These are phyloP conservation scores for Balearica regulorum DNA, from an alignment of 2,797 vertebrate species.

Conservation along the genomic window DNA sequence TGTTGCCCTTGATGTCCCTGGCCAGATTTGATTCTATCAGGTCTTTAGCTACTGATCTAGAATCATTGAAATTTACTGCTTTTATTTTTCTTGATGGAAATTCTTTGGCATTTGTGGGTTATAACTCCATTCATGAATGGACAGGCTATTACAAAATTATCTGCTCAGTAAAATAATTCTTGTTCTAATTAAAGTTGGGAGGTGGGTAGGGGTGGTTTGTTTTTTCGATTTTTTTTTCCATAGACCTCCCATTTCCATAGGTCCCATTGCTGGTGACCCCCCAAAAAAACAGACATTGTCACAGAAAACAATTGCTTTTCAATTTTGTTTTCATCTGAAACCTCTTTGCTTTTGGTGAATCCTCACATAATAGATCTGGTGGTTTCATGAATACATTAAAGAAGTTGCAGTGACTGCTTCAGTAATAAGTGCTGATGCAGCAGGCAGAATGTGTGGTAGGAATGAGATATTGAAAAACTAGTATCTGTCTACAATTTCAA, in stretches of 20 bases:
- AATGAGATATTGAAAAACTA: neutral
- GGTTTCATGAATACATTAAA: neutral
- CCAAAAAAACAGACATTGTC: neutral
- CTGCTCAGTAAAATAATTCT: neutral
- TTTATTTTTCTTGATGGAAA: neutral
- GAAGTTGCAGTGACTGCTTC: neutral
- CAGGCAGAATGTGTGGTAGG: neutral
- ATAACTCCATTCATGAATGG: neutral
- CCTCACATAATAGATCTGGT: neutral
- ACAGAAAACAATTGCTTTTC: neutral
- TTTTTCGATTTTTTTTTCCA: fast-evolving
- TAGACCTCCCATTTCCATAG: neutral
- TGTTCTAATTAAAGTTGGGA: neutral
- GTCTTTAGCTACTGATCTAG: too few relatives aligned
- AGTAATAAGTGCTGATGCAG: neutral
- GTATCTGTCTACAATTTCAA: neutral
- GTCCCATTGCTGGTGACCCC: neutral
- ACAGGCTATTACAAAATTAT: neutral
- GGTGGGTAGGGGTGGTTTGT: fast-evolving
- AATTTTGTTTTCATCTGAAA: neutral
- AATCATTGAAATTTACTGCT: neutral
- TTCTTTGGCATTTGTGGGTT: neutral
- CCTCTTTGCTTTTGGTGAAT: neutral
- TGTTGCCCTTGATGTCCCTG: too few relatives aligned
- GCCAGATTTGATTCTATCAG: too few relatives aligned